These are phyloP conservation scores for Ploceus nigricollis DNA, from an alignment of 2,113 vertebrate genomes.

Conservation along the genomic window DNA sequence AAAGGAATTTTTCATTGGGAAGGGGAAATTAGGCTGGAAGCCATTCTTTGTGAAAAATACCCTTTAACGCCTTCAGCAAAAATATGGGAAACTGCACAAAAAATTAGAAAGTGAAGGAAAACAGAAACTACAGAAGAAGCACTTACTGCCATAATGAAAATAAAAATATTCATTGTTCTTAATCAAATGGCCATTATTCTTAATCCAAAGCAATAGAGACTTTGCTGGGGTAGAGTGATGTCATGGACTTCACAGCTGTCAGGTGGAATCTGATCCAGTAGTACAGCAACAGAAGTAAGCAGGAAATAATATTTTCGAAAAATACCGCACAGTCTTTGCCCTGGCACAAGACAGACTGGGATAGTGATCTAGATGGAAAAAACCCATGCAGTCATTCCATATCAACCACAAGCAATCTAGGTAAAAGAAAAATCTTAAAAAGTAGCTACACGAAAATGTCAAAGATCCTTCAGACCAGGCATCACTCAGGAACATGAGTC, in stretches of 20 bases:
- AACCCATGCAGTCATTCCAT: not conserved
- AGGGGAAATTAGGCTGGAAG: not conserved
- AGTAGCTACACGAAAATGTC: not conserved
- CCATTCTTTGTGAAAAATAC: not conserved
- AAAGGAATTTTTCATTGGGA: not conserved
- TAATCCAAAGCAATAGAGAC: not conserved
- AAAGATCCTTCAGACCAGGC: not conserved
- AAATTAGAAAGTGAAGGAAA: not conserved
- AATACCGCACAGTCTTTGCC: not conserved
- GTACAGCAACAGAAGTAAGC: not conserved
- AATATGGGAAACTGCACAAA: not conserved
- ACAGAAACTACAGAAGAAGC: not conserved
- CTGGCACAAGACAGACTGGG: not conserved
- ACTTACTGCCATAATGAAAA: not conserved
- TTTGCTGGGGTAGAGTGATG: not conserved
- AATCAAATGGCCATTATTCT: not conserved
- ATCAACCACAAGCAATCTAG: not conserved
- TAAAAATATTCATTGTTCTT: not conserved
- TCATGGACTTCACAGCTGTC: not conserved
- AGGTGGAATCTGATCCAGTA: not conserved
- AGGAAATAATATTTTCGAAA: not conserved
- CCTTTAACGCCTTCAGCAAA: not conserved
- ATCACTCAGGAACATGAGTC: not conserved
- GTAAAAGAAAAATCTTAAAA: not conserved
- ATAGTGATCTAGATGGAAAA: not conserved